A percentile compares a stretch with the other conserved stretches of the same genome.
These are phyloP conservation scores for Craseonycteris thonglongyai DNA, from an alignment of 2,113 vertebrate species.

Conservation along the genomic window DNA sequence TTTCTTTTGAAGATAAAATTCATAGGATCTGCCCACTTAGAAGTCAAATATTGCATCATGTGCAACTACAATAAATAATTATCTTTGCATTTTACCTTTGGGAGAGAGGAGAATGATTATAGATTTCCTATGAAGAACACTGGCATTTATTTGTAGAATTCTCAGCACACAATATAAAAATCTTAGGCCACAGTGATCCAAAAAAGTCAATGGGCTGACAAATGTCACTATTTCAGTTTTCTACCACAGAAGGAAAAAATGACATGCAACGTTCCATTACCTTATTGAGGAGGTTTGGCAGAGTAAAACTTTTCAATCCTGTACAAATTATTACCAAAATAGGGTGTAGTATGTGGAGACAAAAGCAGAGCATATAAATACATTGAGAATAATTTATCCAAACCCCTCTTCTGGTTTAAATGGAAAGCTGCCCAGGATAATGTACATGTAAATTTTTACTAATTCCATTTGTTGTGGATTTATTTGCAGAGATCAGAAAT, in stretches of 20 bases:
- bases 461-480: background rate
- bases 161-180: background rate
- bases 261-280: background rate
- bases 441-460: background rate
- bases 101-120: slow-evolving; percentile 41
- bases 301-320: background rate
- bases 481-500: background rate
- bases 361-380: background rate
- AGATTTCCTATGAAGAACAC: slow-evolving; percentile 58
- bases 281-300: slow-evolving; percentile 35
- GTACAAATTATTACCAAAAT: background rate
- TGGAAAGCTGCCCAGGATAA: background rate
- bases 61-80: slow-evolving; percentile 58
- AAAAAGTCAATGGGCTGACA: slow-evolving; percentile 58
- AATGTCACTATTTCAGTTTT: slow-evolving; percentile 50
- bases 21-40: slow-evolving; percentile 31
- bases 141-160: slow-evolving; percentile 37
- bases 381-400: background rate
- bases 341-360: background rate
- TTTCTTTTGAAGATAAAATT: slow-evolving; percentile 42
- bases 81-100: slow-evolving; percentile 45
- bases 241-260: slow-evolving; percentile 31
- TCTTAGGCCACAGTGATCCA: slow-evolving; percentile 40
- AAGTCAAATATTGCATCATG: slow-evolving; percentile 53
- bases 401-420: background rate